Base-by-base conservation (phyloP, 2,888 invertebrate genomes). In the Neria commutata region DNA sequence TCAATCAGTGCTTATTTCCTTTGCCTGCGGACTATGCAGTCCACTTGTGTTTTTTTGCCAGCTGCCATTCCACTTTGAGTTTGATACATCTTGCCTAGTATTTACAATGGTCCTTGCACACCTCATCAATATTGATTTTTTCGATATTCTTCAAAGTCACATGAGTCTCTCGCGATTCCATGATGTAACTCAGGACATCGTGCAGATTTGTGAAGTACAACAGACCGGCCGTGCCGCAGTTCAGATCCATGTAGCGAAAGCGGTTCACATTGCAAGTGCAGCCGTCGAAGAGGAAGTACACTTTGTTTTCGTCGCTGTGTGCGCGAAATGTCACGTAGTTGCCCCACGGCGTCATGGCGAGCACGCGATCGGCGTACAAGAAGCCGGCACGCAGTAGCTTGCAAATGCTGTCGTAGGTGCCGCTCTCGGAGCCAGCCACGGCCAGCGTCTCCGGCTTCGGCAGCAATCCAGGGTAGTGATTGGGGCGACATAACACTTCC, bases 301-400 rank as follows among this genome's bases (percentile, higher is more conserved):
- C 68, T 34, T 69, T 70, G 1, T 58, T 64, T 25, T 65, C 67
- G 17, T 67, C 68, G 47, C 68, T 67, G 49, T 68, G 72, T 4
- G 56, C 56, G 3, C 72, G 75, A 45, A 80, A 79, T 1, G 73
- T 71, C 1, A 78, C 77, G 57, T 78, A 80, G 37, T 79, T 78
- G 57, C 80, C 78, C 78, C 79, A 80, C 1, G 80, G 78, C 1
- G 78, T 77, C 78, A 81, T 77, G 1, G 71, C 68, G 21, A 79
- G 69, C 25, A 77, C 71, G 24, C 80, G 75, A 66, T 79, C 77
- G 10, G 79, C 73, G 62, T 75, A 77, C 29, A 73, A 74, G 58
- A 79, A 74, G 2, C 68, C 76, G 2, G 73, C 66, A 42, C 67
- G 65, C 1, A 78, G 52, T 11, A 78, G 62, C 57, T 71, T 73